Conservation (phyloP, 2,113 vertebrate species). For the Otus sunia region DNA sequence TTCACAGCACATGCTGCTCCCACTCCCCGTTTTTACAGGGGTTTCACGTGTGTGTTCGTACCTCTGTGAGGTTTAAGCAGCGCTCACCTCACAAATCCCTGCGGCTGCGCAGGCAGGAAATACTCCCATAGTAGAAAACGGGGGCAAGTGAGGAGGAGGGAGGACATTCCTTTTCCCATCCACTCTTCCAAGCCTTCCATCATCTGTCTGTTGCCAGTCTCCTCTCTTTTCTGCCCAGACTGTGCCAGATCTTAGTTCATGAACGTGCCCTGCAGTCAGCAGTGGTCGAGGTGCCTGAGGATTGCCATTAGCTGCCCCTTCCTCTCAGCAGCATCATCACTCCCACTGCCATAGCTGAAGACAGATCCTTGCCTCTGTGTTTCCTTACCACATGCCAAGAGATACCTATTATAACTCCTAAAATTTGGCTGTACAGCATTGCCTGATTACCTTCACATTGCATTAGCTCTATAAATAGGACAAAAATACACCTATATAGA, state of each 20-base stretch:
- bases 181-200: neutral
- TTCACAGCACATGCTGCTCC: accelerated
- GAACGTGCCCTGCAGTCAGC: neutral
- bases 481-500: neutral
- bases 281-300: neutral
- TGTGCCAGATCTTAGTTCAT: neutral
- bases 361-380: neutral
- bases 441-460: neutral
- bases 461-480: neutral
- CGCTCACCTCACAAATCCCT: neutral
- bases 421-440: neutral
- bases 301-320: neutral
- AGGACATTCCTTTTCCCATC: neutral
- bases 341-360: neutral
- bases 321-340: neutral
- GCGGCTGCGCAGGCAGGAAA: neutral
- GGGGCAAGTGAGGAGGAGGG: neutral
- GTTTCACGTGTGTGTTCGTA: accelerated
- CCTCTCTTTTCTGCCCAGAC: neutral
- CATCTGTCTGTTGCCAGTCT: neutral
- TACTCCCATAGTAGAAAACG: neutral
- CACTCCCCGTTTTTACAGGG: neutral
- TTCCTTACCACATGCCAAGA: neutral
- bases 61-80: neutral
- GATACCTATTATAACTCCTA: neutral